Evolutionary conservation across 2,888 invertebrate genomes (phyloP), one percentile per base, ranked within the genome.

Genomic region (Bedellia somnulentella): DNA sequence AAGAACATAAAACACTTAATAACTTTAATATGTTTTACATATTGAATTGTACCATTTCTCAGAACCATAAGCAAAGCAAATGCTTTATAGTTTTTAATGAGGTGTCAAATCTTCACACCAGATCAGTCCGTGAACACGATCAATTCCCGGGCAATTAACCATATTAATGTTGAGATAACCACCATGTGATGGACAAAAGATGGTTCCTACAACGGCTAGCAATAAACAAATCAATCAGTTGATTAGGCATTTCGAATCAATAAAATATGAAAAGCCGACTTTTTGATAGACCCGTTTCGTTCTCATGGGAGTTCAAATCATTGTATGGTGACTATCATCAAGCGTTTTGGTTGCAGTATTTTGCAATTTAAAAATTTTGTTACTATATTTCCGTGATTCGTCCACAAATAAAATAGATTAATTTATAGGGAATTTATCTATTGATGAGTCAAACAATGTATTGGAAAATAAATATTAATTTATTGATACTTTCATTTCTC

Each of bases 151-250:
- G 59, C 64, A 66, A 70, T 71, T 64, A 62, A 52, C 50, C 57
- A 59, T 58, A 67, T 71, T 67, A 62, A 62, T 58, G 50, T 49
- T 49, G 54, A 59, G 59, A 62, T 57, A 60, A 67, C 58, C 59
- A 41, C 58, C 57, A 67, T 60, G 60, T 53, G 60, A 63, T 53
- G 59, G 58, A 60, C 58, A 60, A 58, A 56, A 53, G 42, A 45
- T 46, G 52, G 39, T n/a, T n/a, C 40, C 40, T 54, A 51, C 52
- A 9, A 24, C 24, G 24, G 52, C 52, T 18, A 18, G 64, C 71
- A 67, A 70, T 75, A 75, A 73, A 71, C 70, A 70, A 73, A 75
- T 75, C 73, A 73, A 75, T 75, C 71, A 70, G 59, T 45, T 57
- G 56, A 70, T 71, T 71, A 70, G 67, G 58, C 73, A 71, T 73